Percentiles rank a stretch among this genome's conserved stretches.
Conservation (phyloP, 2,888 invertebrate genomes). For the Pogonocherus hispidulus region DNA sequence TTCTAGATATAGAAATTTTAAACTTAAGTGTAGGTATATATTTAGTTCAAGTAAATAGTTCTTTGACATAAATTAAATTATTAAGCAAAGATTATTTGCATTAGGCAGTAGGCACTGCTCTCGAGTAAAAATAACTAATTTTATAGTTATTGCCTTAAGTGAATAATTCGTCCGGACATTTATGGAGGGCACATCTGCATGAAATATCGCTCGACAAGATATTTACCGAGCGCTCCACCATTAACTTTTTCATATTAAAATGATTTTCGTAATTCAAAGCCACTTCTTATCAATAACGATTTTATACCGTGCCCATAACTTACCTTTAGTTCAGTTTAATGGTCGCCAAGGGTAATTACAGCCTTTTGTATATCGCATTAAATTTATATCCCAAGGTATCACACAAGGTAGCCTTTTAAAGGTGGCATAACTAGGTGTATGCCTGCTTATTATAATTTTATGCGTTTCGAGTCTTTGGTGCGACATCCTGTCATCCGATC, state of each 20-base stretch:
- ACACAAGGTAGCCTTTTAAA: not conserved
- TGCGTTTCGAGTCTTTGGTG: not conserved
- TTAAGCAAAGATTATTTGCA: too few species aligned
- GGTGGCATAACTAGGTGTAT: not conserved
- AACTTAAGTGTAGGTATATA: too few species aligned
- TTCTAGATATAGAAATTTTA: too few species aligned
- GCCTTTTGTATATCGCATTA: conserved; percentile 13
- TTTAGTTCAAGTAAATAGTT: too few species aligned
- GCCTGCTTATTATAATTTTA: not conserved
- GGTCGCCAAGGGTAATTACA: conserved; percentile 7
- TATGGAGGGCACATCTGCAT: conserved; percentile 36
- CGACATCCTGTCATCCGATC: not conserved
- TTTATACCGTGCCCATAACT: conserved; percentile 20
- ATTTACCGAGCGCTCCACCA: conserved; percentile 35
- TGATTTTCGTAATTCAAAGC: conserved; percentile 42
- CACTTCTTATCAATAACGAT: conserved; percentile 41
- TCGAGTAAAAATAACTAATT: conserved; percentile 9
- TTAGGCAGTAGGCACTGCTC: too few species aligned
- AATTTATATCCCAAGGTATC: conserved; percentile 5
- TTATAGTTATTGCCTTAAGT: conserved; percentile 13
- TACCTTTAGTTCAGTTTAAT: not conserved
- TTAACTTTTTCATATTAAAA: conserved; percentile 45
- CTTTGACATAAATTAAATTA: too few species aligned
- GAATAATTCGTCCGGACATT: conserved; percentile 32
- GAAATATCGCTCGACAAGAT: conserved; percentile 39